These are phyloP conservation scores for Psilopogon haemacephalus DNA, from an alignment of 2,113 vertebrate species.

Conservation along the genomic window DNA sequence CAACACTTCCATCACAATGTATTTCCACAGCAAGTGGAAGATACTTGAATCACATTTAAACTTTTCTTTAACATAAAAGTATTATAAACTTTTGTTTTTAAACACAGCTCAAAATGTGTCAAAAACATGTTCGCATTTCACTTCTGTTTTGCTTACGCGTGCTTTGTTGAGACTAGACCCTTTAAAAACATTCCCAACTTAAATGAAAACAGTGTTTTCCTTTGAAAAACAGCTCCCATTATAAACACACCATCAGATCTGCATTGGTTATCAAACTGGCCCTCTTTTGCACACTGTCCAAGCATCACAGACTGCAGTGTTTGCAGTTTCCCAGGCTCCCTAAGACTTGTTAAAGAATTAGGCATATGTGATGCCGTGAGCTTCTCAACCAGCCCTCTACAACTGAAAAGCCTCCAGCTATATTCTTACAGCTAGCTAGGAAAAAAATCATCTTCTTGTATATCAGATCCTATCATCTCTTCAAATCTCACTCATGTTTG, in stretches of 20 bases:
- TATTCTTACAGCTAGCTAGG: background rate
- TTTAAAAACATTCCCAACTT: conserved; percentile 8
- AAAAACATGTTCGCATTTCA: conserved; percentile 2
- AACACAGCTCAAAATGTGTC: background rate
- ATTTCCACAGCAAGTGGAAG: background rate
- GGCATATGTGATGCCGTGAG: background rate
- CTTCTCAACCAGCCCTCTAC: background rate
- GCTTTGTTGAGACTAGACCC: conserved; percentile 10
- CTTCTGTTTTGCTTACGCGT: background rate
- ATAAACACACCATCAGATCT: background rate
- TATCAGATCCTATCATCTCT: background rate
- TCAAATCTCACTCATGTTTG: background rate
- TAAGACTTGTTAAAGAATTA: conserved; percentile 28
- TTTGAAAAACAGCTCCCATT: background rate
- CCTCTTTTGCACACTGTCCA: background rate
- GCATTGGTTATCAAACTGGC: background rate
- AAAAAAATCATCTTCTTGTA: background rate
- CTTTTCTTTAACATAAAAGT: background rate
- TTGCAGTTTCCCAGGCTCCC: background rate
- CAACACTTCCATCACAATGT: background rate
- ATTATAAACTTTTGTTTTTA: background rate
- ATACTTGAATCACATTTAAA: background rate
- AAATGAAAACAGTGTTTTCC: background rate
- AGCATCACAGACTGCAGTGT: background rate
- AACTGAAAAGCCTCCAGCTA: background rate